Base-by-base conservation (phyloP, 2,113 vertebrate species). In the Pogona vitticeps region DNA sequence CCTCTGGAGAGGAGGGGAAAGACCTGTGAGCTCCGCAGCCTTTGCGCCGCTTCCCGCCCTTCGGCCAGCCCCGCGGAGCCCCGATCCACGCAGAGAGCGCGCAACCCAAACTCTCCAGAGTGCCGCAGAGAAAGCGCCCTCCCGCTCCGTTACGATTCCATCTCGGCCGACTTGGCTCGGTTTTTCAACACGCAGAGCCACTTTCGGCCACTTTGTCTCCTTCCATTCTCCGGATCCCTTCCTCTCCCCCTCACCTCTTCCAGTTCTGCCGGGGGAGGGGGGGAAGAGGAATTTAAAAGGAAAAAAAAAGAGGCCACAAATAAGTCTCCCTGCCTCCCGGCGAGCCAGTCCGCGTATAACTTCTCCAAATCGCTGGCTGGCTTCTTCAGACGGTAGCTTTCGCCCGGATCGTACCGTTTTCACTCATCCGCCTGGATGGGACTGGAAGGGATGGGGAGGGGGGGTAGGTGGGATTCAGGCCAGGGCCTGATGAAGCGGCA, bases 151-250 rank as follows among this genome's bases (percentile, higher is more conserved):
- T 86, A 10, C 46, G 5, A 89, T 5, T 90, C 93, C 95, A 93
- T 88, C 93, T 83, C 92, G 42, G 94, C 85, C 89, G 82, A 88
- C 93, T 92, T 90, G 83, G 94, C 93, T 86, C 90, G 83, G 93
- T 10, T 92, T 91, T 84, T 88, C 18, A 92, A 58, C 87, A 87
- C 92, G 52, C 87, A 56, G 91, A 78, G 23, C 79, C 92, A 80
- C 93, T 94, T 95, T 90, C 86, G 40, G 90, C 89, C 81, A 82
- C 86, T 76, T 91, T 86, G 72, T 79, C 73, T 38, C 18, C 65
- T 78, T 46, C 78, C 83, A 71, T 83, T 28, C 67, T 65, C 42
- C 42, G 84, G 23, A 8, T 26, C 65, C 9, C 86, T 86, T 73
- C 86, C 78, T 79, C 92, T 87, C 6, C 38, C 21, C 13, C 38